Evolutionary conservation across 2,888 invertebrate genomes (phyloP).

Genomic region (Epinotia demarniana): DNA sequence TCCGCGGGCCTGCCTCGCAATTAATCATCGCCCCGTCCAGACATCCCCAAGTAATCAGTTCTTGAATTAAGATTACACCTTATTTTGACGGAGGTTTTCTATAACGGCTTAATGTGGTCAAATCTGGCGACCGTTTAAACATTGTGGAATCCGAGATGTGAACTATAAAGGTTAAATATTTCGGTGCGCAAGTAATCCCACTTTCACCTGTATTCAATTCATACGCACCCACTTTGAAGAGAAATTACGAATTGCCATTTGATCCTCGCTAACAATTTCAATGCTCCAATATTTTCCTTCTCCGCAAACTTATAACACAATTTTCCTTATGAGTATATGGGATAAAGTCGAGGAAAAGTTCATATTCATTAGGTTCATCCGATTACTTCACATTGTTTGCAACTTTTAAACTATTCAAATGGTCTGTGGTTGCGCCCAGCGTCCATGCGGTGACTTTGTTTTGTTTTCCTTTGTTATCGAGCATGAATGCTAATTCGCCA

Average conservation of each 20-base stretch:
- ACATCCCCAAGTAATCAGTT: slow-evolving; percentile 51
- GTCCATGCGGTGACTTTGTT: slow-evolving; percentile 36
- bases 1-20: slow-evolving; percentile 60
- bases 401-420: slow-evolving; percentile 25
- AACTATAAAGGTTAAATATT: slow-evolving; percentile 23
- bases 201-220: slow-evolving; percentile 7
- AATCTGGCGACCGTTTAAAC: slow-evolving; percentile 22
- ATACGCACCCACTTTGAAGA: neutral
- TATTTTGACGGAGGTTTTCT: slow-evolving; percentile 46
- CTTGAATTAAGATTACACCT: slow-evolving; percentile 64
- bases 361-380: slow-evolving; percentile 31
- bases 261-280: slow-evolving; percentile 17
- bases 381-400: slow-evolving; percentile 9
- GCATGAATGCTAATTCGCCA: slow-evolving; percentile 43
- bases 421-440: slow-evolving; percentile 14
- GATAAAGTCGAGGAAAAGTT: slow-evolving; percentile 18
- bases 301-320: slow-evolving; percentile 33
- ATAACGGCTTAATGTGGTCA: slow-evolving; percentile 25
- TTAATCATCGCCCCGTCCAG: slow-evolving; percentile 68
- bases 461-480: slow-evolving; percentile 42
- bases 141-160: slow-evolving; percentile 6
- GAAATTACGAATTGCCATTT: slow-evolving; percentile 26
- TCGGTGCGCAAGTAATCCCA: neutral
- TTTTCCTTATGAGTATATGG: slow-evolving; percentile 31
- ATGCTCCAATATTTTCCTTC: slow-evolving; percentile 34